Conservation (phyloP, 2,113 vertebrate genomes). For the Pelecanus crispus region DNA sequence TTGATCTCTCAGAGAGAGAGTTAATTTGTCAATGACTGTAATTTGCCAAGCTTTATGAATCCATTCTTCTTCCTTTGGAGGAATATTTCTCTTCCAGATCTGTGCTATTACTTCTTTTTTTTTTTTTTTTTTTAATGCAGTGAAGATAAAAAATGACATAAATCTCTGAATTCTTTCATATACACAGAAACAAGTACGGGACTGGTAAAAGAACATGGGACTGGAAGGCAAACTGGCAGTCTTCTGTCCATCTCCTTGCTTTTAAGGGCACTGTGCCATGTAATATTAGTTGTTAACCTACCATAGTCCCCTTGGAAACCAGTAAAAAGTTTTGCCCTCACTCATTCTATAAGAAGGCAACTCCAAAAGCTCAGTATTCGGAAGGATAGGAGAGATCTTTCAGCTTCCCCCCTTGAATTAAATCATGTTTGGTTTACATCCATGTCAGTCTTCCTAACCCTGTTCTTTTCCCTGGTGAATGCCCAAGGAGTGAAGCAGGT, state of each 20-base stretch:
- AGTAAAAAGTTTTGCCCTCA: neutral
- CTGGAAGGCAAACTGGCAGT: neutral
- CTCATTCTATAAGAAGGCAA: neutral
- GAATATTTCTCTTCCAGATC: constrained; percentile 44
- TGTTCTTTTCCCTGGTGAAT: neutral
- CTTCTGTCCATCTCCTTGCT: neutral
- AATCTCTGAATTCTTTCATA: neutral
- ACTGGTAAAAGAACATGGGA: neutral
- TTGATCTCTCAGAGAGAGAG: constrained; percentile 40
- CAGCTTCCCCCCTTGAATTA: neutral
- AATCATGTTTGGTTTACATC: neutral
- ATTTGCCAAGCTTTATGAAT: constrained; percentile 65
- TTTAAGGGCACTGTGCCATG: neutral
- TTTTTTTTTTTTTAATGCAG: constrained; percentile 17
- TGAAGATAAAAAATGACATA: constrained; percentile 40
- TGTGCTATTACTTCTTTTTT: constrained; percentile 19
- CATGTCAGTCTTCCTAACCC: neutral
- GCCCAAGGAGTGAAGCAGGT: neutral
- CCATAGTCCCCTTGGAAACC: neutral
- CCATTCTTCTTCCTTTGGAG: constrained; percentile 55
- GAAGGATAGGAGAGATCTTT: neutral
- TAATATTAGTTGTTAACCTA: neutral
- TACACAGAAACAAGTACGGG: neutral
- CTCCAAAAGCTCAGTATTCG: neutral
- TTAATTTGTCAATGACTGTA: constrained; percentile 67